Base-by-base conservation (phyloP, 2,113 vertebrate species). In the Corythaeola cristata region DNA sequence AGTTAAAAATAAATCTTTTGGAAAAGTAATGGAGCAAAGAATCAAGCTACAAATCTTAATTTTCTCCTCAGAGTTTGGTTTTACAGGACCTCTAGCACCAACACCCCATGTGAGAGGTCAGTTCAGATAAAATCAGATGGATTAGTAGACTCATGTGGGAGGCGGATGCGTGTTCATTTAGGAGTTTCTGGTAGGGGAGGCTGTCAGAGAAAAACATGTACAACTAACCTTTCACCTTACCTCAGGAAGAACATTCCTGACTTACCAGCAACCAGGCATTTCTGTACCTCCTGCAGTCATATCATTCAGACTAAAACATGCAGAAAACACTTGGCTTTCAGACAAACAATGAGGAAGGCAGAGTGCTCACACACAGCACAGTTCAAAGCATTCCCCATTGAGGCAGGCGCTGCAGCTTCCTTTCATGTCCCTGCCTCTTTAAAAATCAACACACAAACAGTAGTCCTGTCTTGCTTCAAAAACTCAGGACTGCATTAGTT, bases 271-370 rank as follows among this genome's bases (percentile, higher is more conserved):
- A 33, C 28, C 52, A 47, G 0, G 0, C 13, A 52, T 81, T 96
- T 80, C 85, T 81, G 14, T 72, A 84, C 83, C 73, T 90, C 85
- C 90, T 28, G 21, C 68, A 75, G 90, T 63, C 32, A 56, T 60
- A 77, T 60, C 27, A 75, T 66, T 94, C 68, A 80, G 52, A 67
- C 35, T 78, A 67, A 94, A 92, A 80, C 49, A 78, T 32, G 55
- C 50, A 89, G 80, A 82, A 92, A 92, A 86, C 55, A 49, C 44
- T 87, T 74, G 50, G 44, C 52, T 96, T 77, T 90, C 85, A 90
- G 55, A n/a, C 56, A 91, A 96, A 91, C 41, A 67, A 67, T 53
- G 30, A 8, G 33, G 35, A 93, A 95, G 50, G 35, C 49, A 91
- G 35, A 92, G 35, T 73, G 53, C 35, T 81, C 39, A 60, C 63